These are phyloP conservation scores for Pseudorasbora parva DNA, from an alignment of 2,113 vertebrate genomes.

Conservation along the genomic window DNA sequence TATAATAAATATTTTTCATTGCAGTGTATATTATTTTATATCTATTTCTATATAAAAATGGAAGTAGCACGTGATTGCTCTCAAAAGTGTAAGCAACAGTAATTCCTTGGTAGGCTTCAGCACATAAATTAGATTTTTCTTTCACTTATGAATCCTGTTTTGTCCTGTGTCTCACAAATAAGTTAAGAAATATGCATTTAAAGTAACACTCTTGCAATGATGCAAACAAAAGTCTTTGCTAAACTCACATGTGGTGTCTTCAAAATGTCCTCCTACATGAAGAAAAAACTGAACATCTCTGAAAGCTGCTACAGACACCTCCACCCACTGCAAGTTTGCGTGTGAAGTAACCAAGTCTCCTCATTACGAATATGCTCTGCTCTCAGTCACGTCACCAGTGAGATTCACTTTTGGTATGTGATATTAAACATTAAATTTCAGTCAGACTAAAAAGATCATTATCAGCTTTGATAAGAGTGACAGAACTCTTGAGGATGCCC, in stretches of 20 bases:
- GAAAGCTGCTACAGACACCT: slow-evolving; percentile 1
- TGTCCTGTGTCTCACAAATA: neutral
- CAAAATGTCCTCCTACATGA: slow-evolving; percentile 11
- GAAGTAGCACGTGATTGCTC: neutral
- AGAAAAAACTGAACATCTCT: neutral
- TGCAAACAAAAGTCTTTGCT: neutral
- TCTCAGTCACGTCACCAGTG: neutral
- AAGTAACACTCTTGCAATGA: neutral
- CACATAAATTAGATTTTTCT: neutral
- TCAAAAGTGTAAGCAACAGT: neutral
- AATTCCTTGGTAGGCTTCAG: neutral
- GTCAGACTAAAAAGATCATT: slow-evolving; percentile 17
- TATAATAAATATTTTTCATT: neutral
- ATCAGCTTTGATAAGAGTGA: neutral
- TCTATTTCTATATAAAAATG: neutral
- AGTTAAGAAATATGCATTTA: neutral
- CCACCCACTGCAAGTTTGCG: neutral
- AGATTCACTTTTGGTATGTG: neutral
- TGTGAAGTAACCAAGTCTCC: neutral
- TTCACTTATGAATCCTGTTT: neutral
- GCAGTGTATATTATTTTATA: no score
- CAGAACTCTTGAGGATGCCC: neutral
- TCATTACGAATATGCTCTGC: neutral
- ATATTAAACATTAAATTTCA: neutral
- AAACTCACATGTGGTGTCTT: slow-evolving; percentile 25